Evolutionary conservation across 2,888 invertebrate genomes (phyloP), one percentile per base, ranked within the genome.

Genomic region (Seira ritae): DNA sequence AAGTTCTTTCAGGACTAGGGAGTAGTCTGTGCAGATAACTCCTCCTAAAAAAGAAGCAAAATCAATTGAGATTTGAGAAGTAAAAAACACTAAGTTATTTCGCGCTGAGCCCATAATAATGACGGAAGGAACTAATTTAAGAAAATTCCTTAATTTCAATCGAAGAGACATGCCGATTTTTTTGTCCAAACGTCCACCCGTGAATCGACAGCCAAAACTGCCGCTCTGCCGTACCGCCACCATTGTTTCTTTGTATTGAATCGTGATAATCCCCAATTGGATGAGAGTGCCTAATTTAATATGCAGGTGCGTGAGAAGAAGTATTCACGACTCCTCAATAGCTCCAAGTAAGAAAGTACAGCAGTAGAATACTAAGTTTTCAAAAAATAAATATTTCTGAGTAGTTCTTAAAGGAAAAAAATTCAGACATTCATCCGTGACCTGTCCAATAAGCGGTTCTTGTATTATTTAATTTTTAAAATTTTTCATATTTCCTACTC

Each of bases 291-390:
- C 50, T 50, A 50, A 50, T 50, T 50, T 31, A 50, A n/a, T 60
- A 23, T 60, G 71, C 71, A 19, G 24, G 71, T 71, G 71, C 71
- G 71, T 71, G 71, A 71, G 71, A 6, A 17, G 71, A 23, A 55
- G 60, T 50, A 71, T 71, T 31, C 71, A 71, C 71, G 71, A 71
- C 55, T 55, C 17, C 23, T 31, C 31, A 66, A 22, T 4, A 66
- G 23, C 31, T 31, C 31, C n/a, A n/a, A n/a, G n/a, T n/a, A n/a
- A n/a, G n/a, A n/a, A n/a, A n/a, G n/a, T n/a, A n/a, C n/a, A n/a
- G n/a, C n/a, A n/a, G n/a, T n/a, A n/a, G n/a, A n/a, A n/a, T n/a
- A n/a, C n/a, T n/a, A n/a, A n/a, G n/a, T n/a, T n/a, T n/a, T n/a
- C n/a, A n/a, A n/a, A n/a, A n/a, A n/a, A n/a, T n/a, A n/a, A n/a